Conservation (phyloP, 2,888 invertebrate species). For the Hoplodrina blanda region DNA sequence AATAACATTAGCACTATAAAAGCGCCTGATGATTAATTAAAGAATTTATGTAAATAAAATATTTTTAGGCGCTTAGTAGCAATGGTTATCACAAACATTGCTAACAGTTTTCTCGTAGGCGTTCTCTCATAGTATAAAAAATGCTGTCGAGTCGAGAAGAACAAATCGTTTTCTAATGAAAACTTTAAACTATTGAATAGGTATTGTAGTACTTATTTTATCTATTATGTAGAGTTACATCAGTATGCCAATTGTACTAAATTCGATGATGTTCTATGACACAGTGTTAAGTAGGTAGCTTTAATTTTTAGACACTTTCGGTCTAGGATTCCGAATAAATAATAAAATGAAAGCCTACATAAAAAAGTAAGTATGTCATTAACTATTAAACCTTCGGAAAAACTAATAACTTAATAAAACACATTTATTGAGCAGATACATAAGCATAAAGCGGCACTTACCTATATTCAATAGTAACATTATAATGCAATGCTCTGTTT, state of each 20-base stretch:
- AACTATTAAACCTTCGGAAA: not conserved
- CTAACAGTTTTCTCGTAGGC: conserved; percentile 22
- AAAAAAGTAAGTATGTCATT: not conserved
- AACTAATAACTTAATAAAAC: not conserved
- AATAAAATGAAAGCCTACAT: too few relatives aligned
- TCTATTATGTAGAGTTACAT: too few relatives aligned
- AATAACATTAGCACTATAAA: too few relatives aligned
- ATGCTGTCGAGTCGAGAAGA: not conserved
- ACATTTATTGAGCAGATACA: not conserved
- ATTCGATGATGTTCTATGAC: too few relatives aligned
- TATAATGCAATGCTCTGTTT: too few relatives aligned
- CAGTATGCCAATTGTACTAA: too few relatives aligned
- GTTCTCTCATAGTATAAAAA: not conserved
- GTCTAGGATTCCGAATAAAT: too few relatives aligned
- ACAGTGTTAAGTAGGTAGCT: too few relatives aligned
- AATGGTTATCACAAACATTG: not conserved
- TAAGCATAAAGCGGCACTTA: not conserved
- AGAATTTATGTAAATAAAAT: not conserved
- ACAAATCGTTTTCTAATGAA: not conserved
- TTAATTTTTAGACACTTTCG: too few relatives aligned
- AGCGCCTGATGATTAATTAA: not conserved
- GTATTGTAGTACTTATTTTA: too few relatives aligned
- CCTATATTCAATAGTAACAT: too few relatives aligned
- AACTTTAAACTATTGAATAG: too few relatives aligned
- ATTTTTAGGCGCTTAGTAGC: conserved; percentile 22